Evolutionary conservation across 2,888 invertebrate genomes (phyloP).

Genomic region (Coecobrya sp.): DNA sequence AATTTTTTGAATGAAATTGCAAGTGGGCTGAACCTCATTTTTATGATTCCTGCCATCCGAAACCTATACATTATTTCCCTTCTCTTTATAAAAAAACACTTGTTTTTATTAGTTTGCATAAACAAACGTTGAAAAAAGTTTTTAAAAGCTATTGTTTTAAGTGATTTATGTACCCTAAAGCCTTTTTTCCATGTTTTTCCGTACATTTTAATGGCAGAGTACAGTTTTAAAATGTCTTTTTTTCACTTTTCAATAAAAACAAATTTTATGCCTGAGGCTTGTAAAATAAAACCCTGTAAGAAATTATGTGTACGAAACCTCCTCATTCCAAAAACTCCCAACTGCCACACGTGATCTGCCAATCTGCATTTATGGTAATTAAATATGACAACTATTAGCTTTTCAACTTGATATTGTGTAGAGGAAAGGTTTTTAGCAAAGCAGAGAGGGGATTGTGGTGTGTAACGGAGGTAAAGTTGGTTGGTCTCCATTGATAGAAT

Average conservation of each 20-base stretch:
- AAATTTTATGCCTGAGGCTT: not conserved
- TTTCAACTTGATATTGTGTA: not conserved
- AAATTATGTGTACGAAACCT: not conserved
- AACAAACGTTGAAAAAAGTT: not conserved
- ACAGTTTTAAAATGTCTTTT: not conserved
- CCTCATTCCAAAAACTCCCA: not conserved
- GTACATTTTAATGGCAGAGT: constrained; percentile 18
- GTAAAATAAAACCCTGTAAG: not conserved
- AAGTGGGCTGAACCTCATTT: constrained; percentile 45
- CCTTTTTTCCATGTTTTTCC: not conserved
- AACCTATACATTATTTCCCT: not conserved
- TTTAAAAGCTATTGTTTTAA: constrained; percentile 28
- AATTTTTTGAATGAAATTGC: constrained; percentile 50
- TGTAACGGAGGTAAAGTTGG: not conserved
- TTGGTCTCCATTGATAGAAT: not conserved
- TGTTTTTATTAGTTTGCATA: constrained; percentile 12
- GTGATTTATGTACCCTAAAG: constrained; percentile 40
- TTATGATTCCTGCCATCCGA: not conserved
- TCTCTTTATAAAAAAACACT: not conserved
- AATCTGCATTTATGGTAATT: not conserved
- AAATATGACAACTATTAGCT: not conserved
- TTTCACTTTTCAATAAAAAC: constrained; percentile 1
- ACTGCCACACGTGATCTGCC: not conserved
- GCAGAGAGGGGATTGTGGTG: too few relatives aligned
- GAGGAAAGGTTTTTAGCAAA: not conserved